phyloP scores from a whole-genome alignment of 2,888 invertebrate genomes.

The Ornithoptera priamus region DNA sequence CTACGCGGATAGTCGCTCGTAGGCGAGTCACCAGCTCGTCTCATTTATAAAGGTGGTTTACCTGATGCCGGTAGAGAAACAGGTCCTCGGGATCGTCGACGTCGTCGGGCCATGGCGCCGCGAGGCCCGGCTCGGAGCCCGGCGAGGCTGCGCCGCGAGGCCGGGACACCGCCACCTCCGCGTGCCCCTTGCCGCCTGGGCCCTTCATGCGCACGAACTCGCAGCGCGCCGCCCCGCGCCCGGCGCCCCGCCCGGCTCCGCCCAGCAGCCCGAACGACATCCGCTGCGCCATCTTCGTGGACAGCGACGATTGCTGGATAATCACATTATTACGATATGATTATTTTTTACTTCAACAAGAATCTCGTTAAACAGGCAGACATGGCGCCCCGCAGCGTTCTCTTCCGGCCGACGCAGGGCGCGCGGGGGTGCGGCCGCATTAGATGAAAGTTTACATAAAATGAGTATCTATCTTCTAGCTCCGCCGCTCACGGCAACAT shows the following conservation, averaged over 20 bases:
- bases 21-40: too few relatives aligned
- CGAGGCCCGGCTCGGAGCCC: conserved; percentile 92
- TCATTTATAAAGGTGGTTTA: conserved; percentile 39
- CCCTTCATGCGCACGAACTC: conserved; percentile 99
- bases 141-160: conserved; percentile 97
- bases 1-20: neutral
- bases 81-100: conserved; percentile 93
- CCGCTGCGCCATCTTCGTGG: conserved; percentile 96
- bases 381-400: neutral
- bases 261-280: conserved; percentile 96
- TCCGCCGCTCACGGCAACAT: too few relatives aligned
- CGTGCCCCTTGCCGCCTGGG: conserved; percentile 94
- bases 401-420: too few relatives aligned
- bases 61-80: conserved; percentile 89
- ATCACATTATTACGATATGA: neutral
- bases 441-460: too few relatives aligned
- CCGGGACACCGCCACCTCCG: conserved; percentile 98
- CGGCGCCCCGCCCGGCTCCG: conserved; percentile 84
- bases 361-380: too few relatives aligned
- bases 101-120: conserved; percentile 92
- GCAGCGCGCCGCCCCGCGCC: conserved; percentile 86
- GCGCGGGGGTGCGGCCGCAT: too few relatives aligned
- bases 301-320: conserved; percentile 91
- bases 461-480: too few relatives aligned
- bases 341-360: too few relatives aligned